Conservation (phyloP, 2,113 vertebrate species). For the Larimichthys crocea region DNA sequence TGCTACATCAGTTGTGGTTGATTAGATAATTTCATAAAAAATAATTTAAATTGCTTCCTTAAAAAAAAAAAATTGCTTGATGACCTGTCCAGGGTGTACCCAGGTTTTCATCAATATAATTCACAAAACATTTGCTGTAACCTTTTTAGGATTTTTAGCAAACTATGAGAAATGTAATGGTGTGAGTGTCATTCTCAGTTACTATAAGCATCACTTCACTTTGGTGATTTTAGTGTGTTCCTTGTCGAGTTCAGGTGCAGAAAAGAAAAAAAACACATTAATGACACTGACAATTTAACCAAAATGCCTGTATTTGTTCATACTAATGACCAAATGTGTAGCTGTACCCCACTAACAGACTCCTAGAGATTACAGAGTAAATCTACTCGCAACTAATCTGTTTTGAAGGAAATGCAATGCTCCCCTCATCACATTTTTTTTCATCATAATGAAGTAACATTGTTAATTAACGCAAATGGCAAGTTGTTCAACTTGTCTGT, state of each 20-base stretch:
- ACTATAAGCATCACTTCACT: conserved; percentile 15
- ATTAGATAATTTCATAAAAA: conserved; percentile 11
- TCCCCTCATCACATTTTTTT: background rate
- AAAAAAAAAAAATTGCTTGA: background rate
- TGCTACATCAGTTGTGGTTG: conserved; percentile 1
- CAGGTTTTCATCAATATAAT: background rate
- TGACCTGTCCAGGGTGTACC: background rate
- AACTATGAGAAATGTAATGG: background rate
- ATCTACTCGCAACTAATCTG: no score
- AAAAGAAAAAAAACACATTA: background rate
- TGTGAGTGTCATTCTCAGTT: background rate
- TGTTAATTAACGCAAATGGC: background rate
- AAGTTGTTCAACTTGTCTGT: background rate
- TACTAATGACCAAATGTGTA: background rate
- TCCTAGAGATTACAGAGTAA: background rate
- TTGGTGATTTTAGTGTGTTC: background rate
- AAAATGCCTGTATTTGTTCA: background rate
- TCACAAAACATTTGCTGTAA: no score
- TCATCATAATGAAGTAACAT: background rate
- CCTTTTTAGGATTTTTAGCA: background rate
- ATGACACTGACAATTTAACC: background rate
- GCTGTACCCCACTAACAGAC: background rate
- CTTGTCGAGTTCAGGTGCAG: background rate
- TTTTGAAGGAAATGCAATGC: no score
- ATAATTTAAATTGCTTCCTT: background rate